These are phyloP conservation scores for Hyperopisus bebe DNA, from an alignment of 2,113 vertebrate genomes.

Conservation along the genomic window DNA sequence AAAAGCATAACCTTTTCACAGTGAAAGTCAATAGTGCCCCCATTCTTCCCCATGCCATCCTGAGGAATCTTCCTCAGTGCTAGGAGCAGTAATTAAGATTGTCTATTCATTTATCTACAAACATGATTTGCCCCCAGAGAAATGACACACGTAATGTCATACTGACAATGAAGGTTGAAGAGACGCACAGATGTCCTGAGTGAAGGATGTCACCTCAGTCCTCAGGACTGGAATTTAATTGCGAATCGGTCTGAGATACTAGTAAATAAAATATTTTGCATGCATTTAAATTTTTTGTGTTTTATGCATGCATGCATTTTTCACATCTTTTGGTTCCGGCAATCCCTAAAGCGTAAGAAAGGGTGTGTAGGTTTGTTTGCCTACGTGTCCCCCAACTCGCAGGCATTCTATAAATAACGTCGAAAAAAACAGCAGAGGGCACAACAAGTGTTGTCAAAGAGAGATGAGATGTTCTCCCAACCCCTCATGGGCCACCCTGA, in stretches of 20 bases:
- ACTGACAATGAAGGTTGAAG: background rate
- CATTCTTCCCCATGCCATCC: background rate
- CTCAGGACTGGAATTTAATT: background rate
- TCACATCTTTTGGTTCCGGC: background rate
- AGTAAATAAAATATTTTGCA: background rate
- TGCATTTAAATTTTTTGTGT: background rate
- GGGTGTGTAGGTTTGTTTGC: background rate
- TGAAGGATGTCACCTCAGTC: background rate
- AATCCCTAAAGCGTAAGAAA: conserved; percentile 10
- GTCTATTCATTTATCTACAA: background rate
- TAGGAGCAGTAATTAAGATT: background rate
- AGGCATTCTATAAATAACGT: conserved; percentile 22
- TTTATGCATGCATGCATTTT: background rate
- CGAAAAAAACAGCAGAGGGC: background rate
- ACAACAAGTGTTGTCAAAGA: background rate
- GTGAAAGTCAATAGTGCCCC: background rate
- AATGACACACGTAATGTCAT: background rate
- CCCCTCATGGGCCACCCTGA: background rate
- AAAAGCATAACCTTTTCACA: background rate
- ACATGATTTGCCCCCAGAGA: background rate
- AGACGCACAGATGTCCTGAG: background rate
- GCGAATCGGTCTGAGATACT: background rate
- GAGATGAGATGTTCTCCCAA: background rate
- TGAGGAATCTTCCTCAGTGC: background rate
- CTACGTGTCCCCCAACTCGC: background rate